Evolutionary conservation across 2,113 vertebrate genomes (phyloP).

Genomic region (Sphaerodactylus townsendi): DNA sequence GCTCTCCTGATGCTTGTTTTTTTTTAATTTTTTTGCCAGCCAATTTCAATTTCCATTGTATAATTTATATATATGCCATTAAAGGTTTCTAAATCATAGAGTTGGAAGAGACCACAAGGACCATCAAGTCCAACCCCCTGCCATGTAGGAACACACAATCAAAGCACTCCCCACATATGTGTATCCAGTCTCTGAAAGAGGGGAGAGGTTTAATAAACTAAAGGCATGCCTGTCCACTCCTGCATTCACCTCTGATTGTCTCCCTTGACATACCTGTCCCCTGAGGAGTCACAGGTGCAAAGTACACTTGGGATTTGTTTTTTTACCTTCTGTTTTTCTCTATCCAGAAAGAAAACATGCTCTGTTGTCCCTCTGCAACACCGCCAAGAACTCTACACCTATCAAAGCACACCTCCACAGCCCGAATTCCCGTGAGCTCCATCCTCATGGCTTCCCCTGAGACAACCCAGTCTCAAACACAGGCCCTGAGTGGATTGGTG

Average conservation of each 20-base stretch:
- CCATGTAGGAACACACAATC: no score
- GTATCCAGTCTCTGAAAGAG: no score
- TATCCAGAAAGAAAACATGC: neutral
- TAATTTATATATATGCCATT: no score
- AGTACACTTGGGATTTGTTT: neutral
- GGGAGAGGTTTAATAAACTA: neutral
- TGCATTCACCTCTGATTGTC: neutral
- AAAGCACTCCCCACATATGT: no score
- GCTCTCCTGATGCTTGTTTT: no score
- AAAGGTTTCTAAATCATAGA: no score
- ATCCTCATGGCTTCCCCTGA: neutral
- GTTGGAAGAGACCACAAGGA: no score
- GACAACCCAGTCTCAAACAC: neutral
- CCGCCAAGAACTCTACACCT: neutral
- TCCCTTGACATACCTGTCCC: neutral
- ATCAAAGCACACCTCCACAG: slow-evolving; percentile 3
- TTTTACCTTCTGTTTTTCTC: slow-evolving; percentile 9
- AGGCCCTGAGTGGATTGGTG: neutral
- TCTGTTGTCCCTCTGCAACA: neutral
- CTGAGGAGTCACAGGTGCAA: neutral
- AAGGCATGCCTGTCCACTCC: slow-evolving; percentile 5
- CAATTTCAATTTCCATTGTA: no score
- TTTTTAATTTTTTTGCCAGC: no score
- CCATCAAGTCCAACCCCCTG: no score
- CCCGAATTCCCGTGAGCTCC: neutral